phyloP scores from a whole-genome alignment of 2,113 vertebrate species.

The Psephotus haematonotus region DNA sequence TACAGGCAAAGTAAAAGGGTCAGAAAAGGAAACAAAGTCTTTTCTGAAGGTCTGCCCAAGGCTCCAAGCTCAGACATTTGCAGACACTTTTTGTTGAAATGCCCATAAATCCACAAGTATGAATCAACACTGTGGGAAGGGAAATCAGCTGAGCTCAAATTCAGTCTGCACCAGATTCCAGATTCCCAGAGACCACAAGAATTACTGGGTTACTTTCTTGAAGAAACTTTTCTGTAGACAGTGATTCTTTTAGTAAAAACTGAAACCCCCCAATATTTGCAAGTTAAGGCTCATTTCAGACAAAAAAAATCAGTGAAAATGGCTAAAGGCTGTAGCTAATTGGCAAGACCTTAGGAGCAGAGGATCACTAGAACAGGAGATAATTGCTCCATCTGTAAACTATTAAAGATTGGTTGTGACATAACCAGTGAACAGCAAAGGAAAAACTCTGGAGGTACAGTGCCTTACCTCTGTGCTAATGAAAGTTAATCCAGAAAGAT shows the following conservation, averaged over 20 bases:
- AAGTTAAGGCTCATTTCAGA: constrained; percentile 10
- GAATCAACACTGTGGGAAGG: not conserved
- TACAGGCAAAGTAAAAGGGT: not conserved
- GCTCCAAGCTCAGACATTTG: not conserved
- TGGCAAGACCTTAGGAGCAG: not conserved
- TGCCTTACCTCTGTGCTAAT: not conserved
- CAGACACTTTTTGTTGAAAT: not conserved
- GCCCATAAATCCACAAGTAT: not conserved
- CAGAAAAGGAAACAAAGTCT: not conserved
- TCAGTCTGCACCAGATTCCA: not conserved
- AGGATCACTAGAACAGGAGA: not conserved
- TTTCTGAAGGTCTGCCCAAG: not conserved
- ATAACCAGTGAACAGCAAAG: constrained; percentile 39
- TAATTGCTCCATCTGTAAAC: constrained; percentile 41
- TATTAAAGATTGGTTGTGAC: not conserved
- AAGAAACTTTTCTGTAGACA: not conserved
- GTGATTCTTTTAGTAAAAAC: not conserved
- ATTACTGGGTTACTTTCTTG: not conserved
- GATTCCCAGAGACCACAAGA: not conserved
- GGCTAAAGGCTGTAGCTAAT: not conserved
- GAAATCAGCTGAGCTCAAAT: not conserved
- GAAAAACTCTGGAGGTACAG: not conserved
- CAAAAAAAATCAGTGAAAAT: constrained; percentile 10
- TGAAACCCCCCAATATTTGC: not conserved
- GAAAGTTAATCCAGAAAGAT: constrained; percentile 13